These are phyloP conservation scores for Actias luna DNA, from an alignment of 2,888 invertebrate genomes.

Conservation along the genomic window DNA sequence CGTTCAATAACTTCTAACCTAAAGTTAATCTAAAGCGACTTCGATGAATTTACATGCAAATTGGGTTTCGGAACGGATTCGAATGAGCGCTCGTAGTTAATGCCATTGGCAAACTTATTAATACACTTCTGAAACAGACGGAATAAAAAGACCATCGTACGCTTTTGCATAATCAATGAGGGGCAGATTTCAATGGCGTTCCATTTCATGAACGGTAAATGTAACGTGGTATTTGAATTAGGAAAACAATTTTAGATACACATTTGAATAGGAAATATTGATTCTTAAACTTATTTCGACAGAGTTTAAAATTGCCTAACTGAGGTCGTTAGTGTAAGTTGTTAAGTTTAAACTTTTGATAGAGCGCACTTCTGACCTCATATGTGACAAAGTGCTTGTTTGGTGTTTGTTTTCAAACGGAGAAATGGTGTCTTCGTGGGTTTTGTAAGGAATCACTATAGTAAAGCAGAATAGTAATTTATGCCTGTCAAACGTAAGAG, in stretches of 20 bases:
- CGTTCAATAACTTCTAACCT: constrained; percentile 52
- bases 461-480: background rate
- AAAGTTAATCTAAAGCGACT: constrained; percentile 69
- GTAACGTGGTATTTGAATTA: constrained; percentile 45
- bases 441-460: background rate
- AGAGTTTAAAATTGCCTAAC: constrained; percentile 32
- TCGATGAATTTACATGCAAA: constrained; percentile 76
- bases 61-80: constrained; percentile 71
- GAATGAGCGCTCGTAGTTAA: constrained; percentile 66
- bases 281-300: constrained; percentile 23
- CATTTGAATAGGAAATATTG: constrained; percentile 32
- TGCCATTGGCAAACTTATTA: constrained; percentile 39
- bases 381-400: constrained; percentile 36
- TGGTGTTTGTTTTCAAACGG: constrained; percentile 3
- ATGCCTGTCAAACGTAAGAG: background rate
- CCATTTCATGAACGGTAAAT: constrained; percentile 21
- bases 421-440: background rate
- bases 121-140: background rate
- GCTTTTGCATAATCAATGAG: constrained; percentile 18
- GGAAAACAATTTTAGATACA: constrained; percentile 44
- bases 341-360: constrained; percentile 48
- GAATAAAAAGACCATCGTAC: background rate
- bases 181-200: constrained; percentile 24
- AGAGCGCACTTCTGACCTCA: constrained; percentile 43
- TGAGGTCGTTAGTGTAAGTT: background rate